Base-by-base conservation (phyloP, 2,888 invertebrate species). In the Oasisia sp. region DNA sequence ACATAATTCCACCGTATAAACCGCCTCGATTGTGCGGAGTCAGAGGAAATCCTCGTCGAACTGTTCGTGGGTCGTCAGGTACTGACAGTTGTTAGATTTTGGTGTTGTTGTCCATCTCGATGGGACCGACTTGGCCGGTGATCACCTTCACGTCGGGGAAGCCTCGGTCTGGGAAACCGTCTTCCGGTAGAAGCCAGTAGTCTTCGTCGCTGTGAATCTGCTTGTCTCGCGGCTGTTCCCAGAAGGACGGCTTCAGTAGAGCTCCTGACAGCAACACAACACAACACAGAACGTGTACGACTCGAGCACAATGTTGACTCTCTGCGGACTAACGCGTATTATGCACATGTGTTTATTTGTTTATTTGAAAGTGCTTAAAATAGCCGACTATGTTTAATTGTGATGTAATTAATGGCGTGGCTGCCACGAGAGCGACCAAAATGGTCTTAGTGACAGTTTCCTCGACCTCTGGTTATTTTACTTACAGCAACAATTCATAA, bases 211-310 rank as follows among this genome's bases (percentile, higher is more conserved):
- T 91, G 56, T 50, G 56, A 8, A 91, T 91, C 45, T 91, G 45
- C 32, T 44, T 45, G n/a, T n/a, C 91, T n/a, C 91, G 44, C 9
- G 91, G 91, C 45, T 91, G 91, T 45, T 45, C 91, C 45, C 44
- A 91, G 32, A 91, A 50, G 14, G 45, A 32, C 44, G 44, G 38
- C 56, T 56, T 38, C 91, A 91, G 91, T n/a, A 91, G 56, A 0
- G n/a, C 38, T 32, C 91, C 91, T 91, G 38, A 8, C 90, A 90
- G 7, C 38, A 90, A 27, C 19, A 74, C 3, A 90, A 27, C 19
- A 74, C 3, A 74, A 27, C n/a, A 74, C 74, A 74, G 74, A 74
- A 74, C n/a, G 27, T 74, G 74, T 74, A 74, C 7, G 74, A 74
- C 19, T 74, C 3, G 27, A 27, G 74, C 14, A 50, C 9, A 50